Percentiles rank a stretch among this genome's conserved stretches.
phyloP scores from a whole-genome alignment of 2,888 invertebrate species.

The Acanthococcus lagerstroemiae region DNA sequence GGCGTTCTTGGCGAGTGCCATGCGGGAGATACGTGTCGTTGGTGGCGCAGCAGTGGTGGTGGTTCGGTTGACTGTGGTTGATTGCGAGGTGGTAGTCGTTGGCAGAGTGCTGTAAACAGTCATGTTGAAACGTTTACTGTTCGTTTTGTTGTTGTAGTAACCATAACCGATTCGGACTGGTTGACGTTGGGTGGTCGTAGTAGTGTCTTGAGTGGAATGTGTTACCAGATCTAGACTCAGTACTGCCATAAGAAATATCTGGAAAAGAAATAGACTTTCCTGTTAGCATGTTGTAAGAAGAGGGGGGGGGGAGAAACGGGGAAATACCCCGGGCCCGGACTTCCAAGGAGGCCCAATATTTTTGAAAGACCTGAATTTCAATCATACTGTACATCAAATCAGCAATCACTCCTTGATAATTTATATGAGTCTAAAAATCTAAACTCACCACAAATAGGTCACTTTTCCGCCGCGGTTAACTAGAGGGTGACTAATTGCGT shows the following conservation, averaged over 20 bases:
- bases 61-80: not conserved
- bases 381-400: too few species aligned
- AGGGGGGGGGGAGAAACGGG: too few species aligned
- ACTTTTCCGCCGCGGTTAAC: too few species aligned
- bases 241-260: slow-evolving; percentile 29
- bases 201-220: slow-evolving; percentile 14
- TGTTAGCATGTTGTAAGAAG: too few species aligned
- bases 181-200: not conserved
- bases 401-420: too few species aligned
- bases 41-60: not conserved
- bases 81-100: not conserved
- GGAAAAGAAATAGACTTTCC: too few species aligned
- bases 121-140: not conserved
- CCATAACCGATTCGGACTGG: not conserved
- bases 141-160: not conserved
- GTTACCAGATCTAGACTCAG: slow-evolving; percentile 18
- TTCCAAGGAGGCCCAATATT: too few species aligned
- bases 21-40: not conserved
- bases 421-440: too few species aligned
- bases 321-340: too few species aligned
- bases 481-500: too few species aligned
- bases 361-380: too few species aligned
- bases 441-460: too few species aligned
- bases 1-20: not conserved
- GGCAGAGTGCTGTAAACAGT: not conserved